Evolutionary conservation across 2,113 vertebrate genomes (phyloP), one percentile per base, ranked within the genome.

Genomic region (Entomyzon cyanotis): DNA sequence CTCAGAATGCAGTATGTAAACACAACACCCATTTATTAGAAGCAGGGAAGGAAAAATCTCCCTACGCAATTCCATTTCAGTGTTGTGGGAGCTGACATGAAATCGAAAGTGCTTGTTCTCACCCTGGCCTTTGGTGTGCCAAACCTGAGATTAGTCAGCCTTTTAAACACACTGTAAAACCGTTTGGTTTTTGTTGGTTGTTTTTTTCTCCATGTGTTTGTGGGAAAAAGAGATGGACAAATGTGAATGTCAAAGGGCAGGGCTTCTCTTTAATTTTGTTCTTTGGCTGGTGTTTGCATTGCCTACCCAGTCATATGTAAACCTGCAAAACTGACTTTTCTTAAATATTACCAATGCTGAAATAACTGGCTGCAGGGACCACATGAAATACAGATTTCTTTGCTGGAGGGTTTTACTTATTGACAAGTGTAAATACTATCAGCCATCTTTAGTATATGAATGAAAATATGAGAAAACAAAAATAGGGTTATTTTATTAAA

Each of bases 1-100:
- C 83, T 94, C 87, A 92, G 65, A 73, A 93, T 95, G 83, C 92
- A 84, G 83, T 71, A 92, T 96, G 67, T 95, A 95, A 97, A 95
- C 94, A 95, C 70, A 94, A 87, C 87, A 92, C 76, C 85, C 88
- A 82, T 93, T 96, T 96, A 93, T 96, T 96, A 95, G 90, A 93
- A 95, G 81, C 78, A 92, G 92, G 91, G 76, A 76, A 93, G 73
- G 82, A 93, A 94, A 94, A 95, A 81, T 89, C 78, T 94, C 88
- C 74, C 68, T 83, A 52, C 18, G 41, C 75, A 83, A 82, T 93
- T 95, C 91, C 68, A 83, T 80, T 91, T 91, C 84, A 84, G 86
- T 67, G 70, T 83, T 94, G 90, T 96, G 94, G 85, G 94, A 94
- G 68, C 78, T 87, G 86, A 93, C 89, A 79, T 70, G 85, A 97